Evolutionary conservation across 2,888 invertebrate genomes (phyloP).

Genomic region (Eumerus sabulonum): DNA sequence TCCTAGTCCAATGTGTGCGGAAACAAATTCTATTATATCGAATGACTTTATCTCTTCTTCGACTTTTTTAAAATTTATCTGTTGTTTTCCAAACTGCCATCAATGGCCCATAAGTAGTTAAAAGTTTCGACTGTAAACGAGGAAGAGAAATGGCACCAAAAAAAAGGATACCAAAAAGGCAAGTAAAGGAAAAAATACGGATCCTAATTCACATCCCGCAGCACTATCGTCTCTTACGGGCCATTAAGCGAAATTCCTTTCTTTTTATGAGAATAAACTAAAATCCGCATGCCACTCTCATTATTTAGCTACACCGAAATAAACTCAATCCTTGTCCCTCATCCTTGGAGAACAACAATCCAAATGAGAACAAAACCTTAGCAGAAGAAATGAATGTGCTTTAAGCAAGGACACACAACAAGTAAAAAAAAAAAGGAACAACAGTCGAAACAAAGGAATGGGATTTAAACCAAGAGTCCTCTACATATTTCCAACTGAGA

Average conservation of each 20-base stretch:
- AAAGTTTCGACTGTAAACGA: too few species aligned
- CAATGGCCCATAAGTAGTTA: slow-evolving; percentile 6
- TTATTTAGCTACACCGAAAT: slow-evolving; percentile 34
- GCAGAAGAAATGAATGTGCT: not conserved
- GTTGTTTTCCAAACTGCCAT: slow-evolving; percentile 27
- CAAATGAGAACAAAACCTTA: too few species aligned
- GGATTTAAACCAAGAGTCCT: slow-evolving; percentile 41
- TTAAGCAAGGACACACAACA: not conserved
- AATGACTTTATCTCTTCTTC: slow-evolving; percentile 41
- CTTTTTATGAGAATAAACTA: slow-evolving; percentile 42
- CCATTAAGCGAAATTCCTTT: slow-evolving; percentile 33
- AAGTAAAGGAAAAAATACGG: too few species aligned
- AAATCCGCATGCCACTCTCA: slow-evolving; percentile 45
- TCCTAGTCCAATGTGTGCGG: too few species aligned
- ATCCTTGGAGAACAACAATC: too few species aligned
- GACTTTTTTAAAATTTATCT: slow-evolving; percentile 22
- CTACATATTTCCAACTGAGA: slow-evolving; percentile 37
- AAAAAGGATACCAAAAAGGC: too few species aligned
- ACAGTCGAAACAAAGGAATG: slow-evolving; percentile 33
- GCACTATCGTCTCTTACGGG: slow-evolving; percentile 44
- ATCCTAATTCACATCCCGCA: not conserved
- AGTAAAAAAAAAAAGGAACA: slow-evolving; percentile 1
- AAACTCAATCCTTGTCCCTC: slow-evolving; percentile 16
- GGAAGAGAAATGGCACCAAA: too few species aligned
- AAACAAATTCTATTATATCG: slow-evolving; percentile 26